Base-by-base conservation (phyloP, 1,140 invertebrate genomes). In the Polypedilum pembai region DNA sequence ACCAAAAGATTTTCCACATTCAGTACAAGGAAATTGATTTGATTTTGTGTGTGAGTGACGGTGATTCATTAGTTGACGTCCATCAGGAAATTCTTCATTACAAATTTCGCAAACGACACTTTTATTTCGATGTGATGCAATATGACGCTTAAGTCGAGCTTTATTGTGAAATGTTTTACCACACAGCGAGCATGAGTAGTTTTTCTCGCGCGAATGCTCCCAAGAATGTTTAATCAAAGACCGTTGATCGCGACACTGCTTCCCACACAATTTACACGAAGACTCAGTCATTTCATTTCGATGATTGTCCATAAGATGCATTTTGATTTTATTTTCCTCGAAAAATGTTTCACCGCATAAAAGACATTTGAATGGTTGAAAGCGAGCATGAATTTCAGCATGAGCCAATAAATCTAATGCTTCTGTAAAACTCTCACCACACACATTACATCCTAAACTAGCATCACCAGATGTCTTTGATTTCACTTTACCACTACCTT, bases 1-100 rank as follows among this genome's bases (percentile, higher is more conserved):
- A 4, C 91, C 90, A 77, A 93, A 92, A n/a, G 91, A 91, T 81
- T 93, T 93, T 0, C 91, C 91, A 79, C 91, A 93, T 77, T 92
- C 90, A 74, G 87, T 85, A 80, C 98, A 99, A 3, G 91, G 91
- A 77, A 94, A 94, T 33, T 91, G 86, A 76, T 88, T 83, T 0
- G 87, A 80, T 73, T 86, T 85, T 75, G 85, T 87, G 74, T 88
- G 86, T 40, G 88, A 89, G 79, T 89, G 88, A 41, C 89, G 83
- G 81, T 91, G 90, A 78, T 89, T 90, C 75, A 90, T 88, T 0
- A 91, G 80, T 1, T 88, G 87, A 33, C 89, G 82, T 0, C 89
- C 88, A 76, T 91, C 89, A 1, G 88, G 87, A 75, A 91, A 90
- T 77, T 90, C 87, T 76, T 89, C 88, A 7, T 88, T 88, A 75